Evolutionary conservation across 92 coral and sea anemone species (phyloP).

Genomic region (Siderastrea radians): DNA sequence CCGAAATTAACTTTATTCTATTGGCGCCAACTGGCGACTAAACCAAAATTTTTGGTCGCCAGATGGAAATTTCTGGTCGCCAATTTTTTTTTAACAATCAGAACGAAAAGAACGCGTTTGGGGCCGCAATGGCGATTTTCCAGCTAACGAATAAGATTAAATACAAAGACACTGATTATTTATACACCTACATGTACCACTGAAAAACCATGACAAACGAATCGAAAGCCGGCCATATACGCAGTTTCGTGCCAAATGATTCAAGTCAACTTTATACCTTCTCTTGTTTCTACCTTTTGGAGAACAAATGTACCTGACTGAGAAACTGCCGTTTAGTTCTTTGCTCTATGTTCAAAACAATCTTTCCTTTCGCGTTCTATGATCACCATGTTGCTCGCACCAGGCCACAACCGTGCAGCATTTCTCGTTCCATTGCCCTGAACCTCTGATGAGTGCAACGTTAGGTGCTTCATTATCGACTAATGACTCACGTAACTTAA

Average conservation of each 20-base stretch:
- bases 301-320: constrained; percentile 26
- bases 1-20: constrained; percentile 1
- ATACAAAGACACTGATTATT: constrained; percentile 28
- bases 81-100: constrained; percentile 29
- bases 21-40: constrained; percentile 18
- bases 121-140: constrained; percentile 27
- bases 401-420: constrained; percentile 70
- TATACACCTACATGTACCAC: constrained; percentile 36
- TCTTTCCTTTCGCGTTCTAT: constrained; percentile 36
- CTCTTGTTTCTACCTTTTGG: constrained; percentile 14
- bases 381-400: constrained; percentile 46
- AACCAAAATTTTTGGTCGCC: constrained; percentile 13
- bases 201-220: constrained; percentile 29
- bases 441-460: constrained; percentile 23
- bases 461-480: constrained; percentile 23
- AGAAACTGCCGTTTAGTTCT: constrained; percentile 45
- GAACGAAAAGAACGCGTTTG: constrained; percentile 17
- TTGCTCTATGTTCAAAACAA: constrained; percentile 38
- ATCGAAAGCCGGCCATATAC: constrained; percentile 29
- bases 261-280: constrained; percentile 39
- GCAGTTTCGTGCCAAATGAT: constrained; percentile 39
- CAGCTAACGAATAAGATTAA: constrained; percentile 34
- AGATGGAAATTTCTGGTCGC: constrained; percentile 18
- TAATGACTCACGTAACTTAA: constrained; percentile 18
- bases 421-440: constrained; percentile 60